These are phyloP conservation scores for Nothocercus nigrocapillus DNA, from an alignment of 2,113 vertebrate species.

Conservation along the genomic window DNA sequence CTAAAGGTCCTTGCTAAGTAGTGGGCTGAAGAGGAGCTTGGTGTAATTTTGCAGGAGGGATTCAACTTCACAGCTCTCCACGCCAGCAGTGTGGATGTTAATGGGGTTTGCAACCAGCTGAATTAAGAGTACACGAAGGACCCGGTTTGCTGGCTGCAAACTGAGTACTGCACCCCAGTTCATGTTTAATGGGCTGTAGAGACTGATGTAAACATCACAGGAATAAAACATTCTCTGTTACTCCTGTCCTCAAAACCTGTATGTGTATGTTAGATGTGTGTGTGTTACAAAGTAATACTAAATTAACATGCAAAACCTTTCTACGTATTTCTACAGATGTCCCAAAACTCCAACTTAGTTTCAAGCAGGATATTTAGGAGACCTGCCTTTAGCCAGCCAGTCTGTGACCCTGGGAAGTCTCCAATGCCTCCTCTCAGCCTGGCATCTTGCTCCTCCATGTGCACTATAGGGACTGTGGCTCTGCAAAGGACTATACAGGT, in stretches of 20 bases:
- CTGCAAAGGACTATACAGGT: rapidly evolving
- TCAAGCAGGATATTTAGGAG: neutral
- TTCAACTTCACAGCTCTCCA: neutral
- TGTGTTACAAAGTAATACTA: neutral
- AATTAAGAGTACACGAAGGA: neutral
- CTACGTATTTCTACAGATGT: neutral
- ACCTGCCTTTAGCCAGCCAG: neutral
- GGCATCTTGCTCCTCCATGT: neutral
- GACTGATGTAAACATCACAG: neutral
- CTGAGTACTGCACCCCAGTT: neutral
- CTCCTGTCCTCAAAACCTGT: neutral
- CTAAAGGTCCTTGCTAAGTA: conserved; percentile 49
- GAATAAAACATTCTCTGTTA: neutral
- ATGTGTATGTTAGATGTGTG: neutral
- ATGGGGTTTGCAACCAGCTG: neutral
- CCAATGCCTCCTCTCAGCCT: neutral
- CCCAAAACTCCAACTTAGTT: neutral
- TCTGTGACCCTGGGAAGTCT: neutral
- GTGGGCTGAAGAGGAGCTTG: conserved; percentile 24
- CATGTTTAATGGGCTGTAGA: neutral
- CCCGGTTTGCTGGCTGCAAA: neutral
- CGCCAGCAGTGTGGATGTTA: neutral
- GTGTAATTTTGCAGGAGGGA: neutral
- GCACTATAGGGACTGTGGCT: neutral
- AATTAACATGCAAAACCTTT: neutral